Evolutionary conservation across 1,140 invertebrate genomes (phyloP).

Genomic region (Drosophila rhopaloa): DNA sequence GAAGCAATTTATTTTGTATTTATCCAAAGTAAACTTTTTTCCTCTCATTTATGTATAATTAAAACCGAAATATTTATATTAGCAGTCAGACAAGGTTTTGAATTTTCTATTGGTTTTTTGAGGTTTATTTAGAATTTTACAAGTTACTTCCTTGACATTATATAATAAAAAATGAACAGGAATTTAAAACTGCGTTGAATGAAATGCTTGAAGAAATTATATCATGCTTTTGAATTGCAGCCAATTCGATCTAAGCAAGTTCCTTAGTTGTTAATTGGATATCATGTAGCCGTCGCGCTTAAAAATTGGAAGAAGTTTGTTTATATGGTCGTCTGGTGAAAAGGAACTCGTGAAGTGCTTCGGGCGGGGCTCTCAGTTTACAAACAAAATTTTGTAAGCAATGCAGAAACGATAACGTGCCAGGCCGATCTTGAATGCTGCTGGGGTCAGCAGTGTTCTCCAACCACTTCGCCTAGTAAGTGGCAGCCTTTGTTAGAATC

Average conservation of each 20-base stretch:
- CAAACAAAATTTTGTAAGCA: slow-evolving; percentile 27
- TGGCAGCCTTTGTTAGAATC: slow-evolving; percentile 23
- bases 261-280: neutral
- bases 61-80: no score
- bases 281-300: no score
- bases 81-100: no score
- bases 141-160: no score
- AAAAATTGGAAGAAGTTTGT: neutral
- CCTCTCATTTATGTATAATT: no score
- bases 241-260: neutral
- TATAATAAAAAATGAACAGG: no score
- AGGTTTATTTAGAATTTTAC: no score
- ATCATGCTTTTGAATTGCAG: neutral
- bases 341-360: slow-evolving; percentile 9
- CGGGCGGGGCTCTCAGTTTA: slow-evolving; percentile 10
- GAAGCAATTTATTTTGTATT: no score
- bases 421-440: slow-evolving; percentile 18
- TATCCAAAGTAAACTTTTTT: no score
- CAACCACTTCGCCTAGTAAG: slow-evolving; percentile 1
- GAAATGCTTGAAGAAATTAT: no score
- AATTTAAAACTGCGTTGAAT: no score
- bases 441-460: slow-evolving; percentile 19
- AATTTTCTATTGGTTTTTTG: no score
- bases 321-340: neutral
- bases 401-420: slow-evolving; percentile 7